These are phyloP conservation scores for Acleris literana DNA, from an alignment of 2,888 invertebrate species.

Conservation along the genomic window DNA sequence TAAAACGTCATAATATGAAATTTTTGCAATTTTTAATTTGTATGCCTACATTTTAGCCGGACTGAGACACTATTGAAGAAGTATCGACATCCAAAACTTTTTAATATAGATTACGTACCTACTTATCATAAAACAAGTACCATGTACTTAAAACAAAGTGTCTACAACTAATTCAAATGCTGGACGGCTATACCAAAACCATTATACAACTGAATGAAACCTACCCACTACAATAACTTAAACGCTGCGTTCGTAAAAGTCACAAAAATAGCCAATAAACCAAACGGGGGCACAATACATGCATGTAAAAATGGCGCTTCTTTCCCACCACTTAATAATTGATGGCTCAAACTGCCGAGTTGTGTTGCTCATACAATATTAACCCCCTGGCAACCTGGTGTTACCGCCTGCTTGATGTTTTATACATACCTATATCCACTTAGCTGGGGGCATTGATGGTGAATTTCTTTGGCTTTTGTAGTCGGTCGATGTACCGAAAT, in stretches of 20 bases:
- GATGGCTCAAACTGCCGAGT: slow-evolving; percentile 81
- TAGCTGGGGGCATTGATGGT: slow-evolving; percentile 24
- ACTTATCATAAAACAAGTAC: too few relatives aligned
- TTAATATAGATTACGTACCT: too few relatives aligned
- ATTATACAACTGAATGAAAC: too few relatives aligned
- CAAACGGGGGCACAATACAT: slow-evolving; percentile 65
- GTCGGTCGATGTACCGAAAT: not conserved
- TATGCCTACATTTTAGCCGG: too few relatives aligned
- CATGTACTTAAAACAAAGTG: too few relatives aligned
- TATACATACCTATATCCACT: slow-evolving; percentile 34
- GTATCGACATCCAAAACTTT: too few relatives aligned
- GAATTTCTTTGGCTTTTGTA: slow-evolving; percentile 24
- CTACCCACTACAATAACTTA: slow-evolving; percentile 55
- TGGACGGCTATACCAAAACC: too few relatives aligned
- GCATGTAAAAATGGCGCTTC: slow-evolving; percentile 75
- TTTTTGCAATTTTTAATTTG: too few relatives aligned
- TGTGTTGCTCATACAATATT: slow-evolving; percentile 82
- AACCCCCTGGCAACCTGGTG: slow-evolving; percentile 72
- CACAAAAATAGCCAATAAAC: slow-evolving; percentile 76
- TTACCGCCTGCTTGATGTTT: slow-evolving; percentile 71
- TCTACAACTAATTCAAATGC: too few relatives aligned
- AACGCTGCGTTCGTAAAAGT: slow-evolving; percentile 64
- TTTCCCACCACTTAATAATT: slow-evolving; percentile 80
- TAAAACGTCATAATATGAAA: too few relatives aligned
- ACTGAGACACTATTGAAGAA: too few relatives aligned